Base-by-base conservation (phyloP, 1,140 invertebrate species). In the Thereuonema tuberculata region DNA sequence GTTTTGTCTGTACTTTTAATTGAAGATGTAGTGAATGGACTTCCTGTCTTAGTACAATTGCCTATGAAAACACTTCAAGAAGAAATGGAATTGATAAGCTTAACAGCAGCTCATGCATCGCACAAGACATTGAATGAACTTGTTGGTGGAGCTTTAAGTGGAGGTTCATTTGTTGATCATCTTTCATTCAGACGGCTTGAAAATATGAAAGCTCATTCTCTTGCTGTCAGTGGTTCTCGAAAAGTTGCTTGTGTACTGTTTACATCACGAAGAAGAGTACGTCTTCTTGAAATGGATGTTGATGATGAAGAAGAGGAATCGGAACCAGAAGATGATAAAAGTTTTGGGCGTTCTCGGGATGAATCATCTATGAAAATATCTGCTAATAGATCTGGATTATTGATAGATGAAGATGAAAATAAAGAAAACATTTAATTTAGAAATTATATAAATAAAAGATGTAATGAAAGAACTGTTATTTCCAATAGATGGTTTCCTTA, bases 211-310 rank as follows among this genome's bases (percentile, higher is more conserved):
- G 83, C 82, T 1, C 79, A 76, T 56, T 75, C 76, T 64, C 80
- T 94, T 63, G 84, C 89, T 3, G 89, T 95, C 0, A 93, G 89
- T 61, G 89, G 91, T 0, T 80, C 82, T 14, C 77, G 92, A 43
- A 91, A 93, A 77, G 88, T 95, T 24, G 84, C 89, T 12, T 87
- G 91, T 49, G 81, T 95, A 58, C 73, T 94, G 14, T 86, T 86
- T 20, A 84, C 87, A 67, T 87, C 81, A 64, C 76, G 77, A 61
- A 79, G 86, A 57, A 88, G 89, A 71, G 84, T 95, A 47, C 77
- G 87, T 61, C 77, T 94, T 31, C 87, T 89, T 67, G 89, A 95
- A 71, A 93, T 93, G 82, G 92, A 95, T 76, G 85, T 83, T 0
- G 89, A 92, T 68, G 87, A 87, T 3, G 92, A 94, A 63, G 85